A percentile compares a stretch with the other conserved stretches of the same genome.
Conservation (phyloP, 2,113 vertebrate genomes). For the Neolamprologus variostigma region DNA sequence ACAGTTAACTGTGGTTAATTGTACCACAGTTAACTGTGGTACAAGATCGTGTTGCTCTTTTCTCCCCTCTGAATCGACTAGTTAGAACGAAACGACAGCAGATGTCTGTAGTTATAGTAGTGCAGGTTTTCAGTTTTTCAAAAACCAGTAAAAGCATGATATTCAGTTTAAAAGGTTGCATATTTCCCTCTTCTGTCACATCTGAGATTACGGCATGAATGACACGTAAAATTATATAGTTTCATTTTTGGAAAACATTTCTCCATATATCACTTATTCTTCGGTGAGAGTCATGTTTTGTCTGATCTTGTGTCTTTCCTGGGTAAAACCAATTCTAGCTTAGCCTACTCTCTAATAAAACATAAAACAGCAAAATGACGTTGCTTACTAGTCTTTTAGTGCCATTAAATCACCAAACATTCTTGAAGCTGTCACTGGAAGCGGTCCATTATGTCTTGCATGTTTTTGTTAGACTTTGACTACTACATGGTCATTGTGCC, state of each 20-base stretch:
- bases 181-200: background rate
- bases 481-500: background rate
- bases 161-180: background rate
- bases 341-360: background rate
- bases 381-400: background rate
- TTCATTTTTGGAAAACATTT: background rate
- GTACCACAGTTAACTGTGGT: background rate
- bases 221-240: background rate
- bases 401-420: conserved; percentile 24
- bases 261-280: background rate
- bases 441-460: conserved; percentile 11
- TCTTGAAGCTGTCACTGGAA: conserved; percentile 39
- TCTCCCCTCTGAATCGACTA: background rate
- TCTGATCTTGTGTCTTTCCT: background rate
- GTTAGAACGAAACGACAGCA: background rate
- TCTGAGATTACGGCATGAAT: background rate
- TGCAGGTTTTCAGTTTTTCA: background rate
- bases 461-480: background rate
- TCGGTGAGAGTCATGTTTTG: background rate
- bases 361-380: background rate
- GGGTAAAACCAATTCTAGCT: background rate
- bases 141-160: background rate
- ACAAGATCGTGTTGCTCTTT: background rate
- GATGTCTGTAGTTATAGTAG: background rate
- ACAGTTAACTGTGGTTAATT: background rate